These are phyloP conservation scores for Sarotherodon lohbergeri DNA, from an alignment of 2,113 vertebrate genomes.

Conservation along the genomic window DNA sequence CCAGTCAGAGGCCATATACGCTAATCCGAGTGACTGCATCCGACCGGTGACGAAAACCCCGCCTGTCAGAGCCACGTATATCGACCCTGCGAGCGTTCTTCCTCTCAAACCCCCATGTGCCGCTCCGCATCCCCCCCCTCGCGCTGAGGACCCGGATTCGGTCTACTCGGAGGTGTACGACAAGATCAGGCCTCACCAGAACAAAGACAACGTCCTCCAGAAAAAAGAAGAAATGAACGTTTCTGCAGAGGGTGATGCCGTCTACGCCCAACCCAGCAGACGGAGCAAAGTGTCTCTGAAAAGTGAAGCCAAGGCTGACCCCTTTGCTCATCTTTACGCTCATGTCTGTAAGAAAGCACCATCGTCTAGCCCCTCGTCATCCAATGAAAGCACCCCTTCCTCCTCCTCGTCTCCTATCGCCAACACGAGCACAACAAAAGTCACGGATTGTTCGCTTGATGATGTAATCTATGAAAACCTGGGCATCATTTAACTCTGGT, in stretches of 20 bases:
- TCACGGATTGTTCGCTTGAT: background rate
- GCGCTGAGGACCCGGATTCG: background rate
- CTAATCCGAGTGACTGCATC: slow-evolving; percentile 75
- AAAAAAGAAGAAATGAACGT: background rate
- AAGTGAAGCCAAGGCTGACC: slow-evolving; percentile 17
- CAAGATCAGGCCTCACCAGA: slow-evolving; percentile 35
- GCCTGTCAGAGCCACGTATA: background rate
- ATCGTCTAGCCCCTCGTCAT: background rate
- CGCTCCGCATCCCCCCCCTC: background rate
- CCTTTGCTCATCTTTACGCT: slow-evolving; percentile 56
- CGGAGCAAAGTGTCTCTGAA: background rate
- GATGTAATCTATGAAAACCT: slow-evolving; percentile 65
- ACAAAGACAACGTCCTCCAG: background rate
- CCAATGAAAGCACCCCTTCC: background rate
- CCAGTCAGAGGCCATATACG: slow-evolving; percentile 76
- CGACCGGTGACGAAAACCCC: background rate
- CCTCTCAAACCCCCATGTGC: slow-evolving; percentile 8
- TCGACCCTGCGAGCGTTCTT: slow-evolving; percentile 44
- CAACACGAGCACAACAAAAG: background rate
- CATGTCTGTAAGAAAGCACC: slow-evolving; percentile 39
- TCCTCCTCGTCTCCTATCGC: slow-evolving; percentile 39
- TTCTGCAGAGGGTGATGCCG: slow-evolving; percentile 1
- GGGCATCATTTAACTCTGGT: slow-evolving; percentile 44
- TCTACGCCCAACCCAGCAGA: slow-evolving; percentile 44
- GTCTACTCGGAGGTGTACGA: slow-evolving; percentile 74